Evolutionary conservation across 1,140 invertebrate genomes (phyloP), one percentile per base, ranked within the genome.

Genomic region (Portunus trituberculatus): DNA sequence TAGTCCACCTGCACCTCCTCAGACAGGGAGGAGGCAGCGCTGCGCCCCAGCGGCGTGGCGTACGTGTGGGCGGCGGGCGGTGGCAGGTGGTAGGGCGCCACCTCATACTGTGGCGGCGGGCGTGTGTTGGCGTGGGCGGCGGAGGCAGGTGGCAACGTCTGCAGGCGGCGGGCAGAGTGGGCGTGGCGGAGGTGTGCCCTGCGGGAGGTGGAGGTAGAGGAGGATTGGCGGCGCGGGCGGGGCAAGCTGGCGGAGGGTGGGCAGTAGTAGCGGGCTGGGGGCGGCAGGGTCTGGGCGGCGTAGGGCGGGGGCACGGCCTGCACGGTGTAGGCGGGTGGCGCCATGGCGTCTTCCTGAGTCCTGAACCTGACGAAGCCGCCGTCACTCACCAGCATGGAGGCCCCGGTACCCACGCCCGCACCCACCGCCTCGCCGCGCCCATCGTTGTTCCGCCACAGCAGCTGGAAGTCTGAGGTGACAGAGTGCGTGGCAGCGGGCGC

Each of bases 311-410:
- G 91, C 39, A 89, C 91, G 32, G 48, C 59, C n/a, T 87, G 46
- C 39, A 92, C 59, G 8, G 92, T 91, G 45, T 95, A 90, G 83
- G 91, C 94, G 76, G 86, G 91, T 29, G 94, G 32, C 29, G 91
- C 87, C 48, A 84, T 59, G 46, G 92, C 92, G 31, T 96, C 96
- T 12, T 83, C 92, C 32, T 90, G 91, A 0, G 94, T 89, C 39
- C 98, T 97, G 97, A 98, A 99, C 89, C 98, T 97, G 3, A 98
- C 98, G 96, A 99, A 98, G 0, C 98, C 98, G 96, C 98, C 98
- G 96, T 99, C 98, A 95, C 98, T 98, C 4, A 98, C 98, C 89
- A 99, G 97, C 98, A 98, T 98, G 95, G 97, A 98, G n/a, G 97
- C 25, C 3, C 52, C 52, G 10, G 10, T 4, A 12, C 48, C 48